Evolutionary conservation across 1,140 invertebrate genomes (phyloP).

Genomic region (Micrasema minimum): DNA sequence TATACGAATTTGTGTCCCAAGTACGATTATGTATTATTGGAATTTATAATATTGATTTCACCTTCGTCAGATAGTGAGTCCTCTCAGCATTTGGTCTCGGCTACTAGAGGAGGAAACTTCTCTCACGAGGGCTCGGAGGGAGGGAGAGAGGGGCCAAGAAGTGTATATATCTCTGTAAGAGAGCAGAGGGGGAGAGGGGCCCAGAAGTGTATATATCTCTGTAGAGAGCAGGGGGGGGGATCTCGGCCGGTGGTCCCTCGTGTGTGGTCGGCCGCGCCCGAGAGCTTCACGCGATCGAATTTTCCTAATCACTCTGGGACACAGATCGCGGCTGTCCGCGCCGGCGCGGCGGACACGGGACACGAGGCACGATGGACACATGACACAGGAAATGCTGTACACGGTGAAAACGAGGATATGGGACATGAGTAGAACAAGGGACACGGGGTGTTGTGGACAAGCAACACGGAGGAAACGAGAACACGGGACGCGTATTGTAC

Average conservation of each 20-base stretch:
- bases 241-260: slow-evolving; percentile 51
- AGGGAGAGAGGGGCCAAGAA: slow-evolving; percentile 20
- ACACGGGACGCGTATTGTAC: too few species aligned
- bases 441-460: too few species aligned
- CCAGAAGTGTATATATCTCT: slow-evolving; percentile 33
- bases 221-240: slow-evolving; percentile 19
- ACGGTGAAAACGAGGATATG: too few species aligned
- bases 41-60: too few species aligned
- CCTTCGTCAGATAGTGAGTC: too few species aligned
- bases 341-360: background rate
- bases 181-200: slow-evolving; percentile 12
- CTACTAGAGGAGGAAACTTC: slow-evolving; percentile 18
- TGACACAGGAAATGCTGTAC: background rate
- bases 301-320: slow-evolving; percentile 51
- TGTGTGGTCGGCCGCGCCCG: slow-evolving; percentile 44
- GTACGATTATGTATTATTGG: too few species aligned
- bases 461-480: too few species aligned
- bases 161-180: slow-evolving; percentile 29
- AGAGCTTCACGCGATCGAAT: slow-evolving; percentile 51
- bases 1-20: too few species aligned
- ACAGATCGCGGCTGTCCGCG: slow-evolving; percentile 35
- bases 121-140: slow-evolving; percentile 23
- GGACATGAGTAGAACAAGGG: too few species aligned
- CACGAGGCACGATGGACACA: background rate
- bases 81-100: too few species aligned